Conservation (phyloP, 2,113 vertebrate genomes). For the Montifringilla adamsi region DNA sequence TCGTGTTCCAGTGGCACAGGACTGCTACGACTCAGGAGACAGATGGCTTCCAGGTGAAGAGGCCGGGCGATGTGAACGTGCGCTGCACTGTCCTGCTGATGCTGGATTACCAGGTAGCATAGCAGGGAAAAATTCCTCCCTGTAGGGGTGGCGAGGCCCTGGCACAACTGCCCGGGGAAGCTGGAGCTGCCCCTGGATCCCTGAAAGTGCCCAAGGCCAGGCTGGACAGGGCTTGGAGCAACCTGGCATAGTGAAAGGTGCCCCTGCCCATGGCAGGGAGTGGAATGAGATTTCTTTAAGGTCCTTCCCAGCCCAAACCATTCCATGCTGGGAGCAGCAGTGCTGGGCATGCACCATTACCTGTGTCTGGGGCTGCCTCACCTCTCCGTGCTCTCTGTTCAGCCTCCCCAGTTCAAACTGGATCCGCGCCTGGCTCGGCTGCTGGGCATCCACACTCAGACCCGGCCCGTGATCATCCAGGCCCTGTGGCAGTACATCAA, state of each 20-base stretch:
- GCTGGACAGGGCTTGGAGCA: not conserved
- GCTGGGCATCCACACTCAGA: slow-evolving; percentile 88
- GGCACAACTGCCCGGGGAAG: not conserved
- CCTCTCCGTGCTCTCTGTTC: not conserved
- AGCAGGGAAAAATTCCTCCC: not conserved
- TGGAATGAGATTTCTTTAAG: not conserved
- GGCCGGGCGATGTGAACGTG: slow-evolving; percentile 94
- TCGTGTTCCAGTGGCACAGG: slow-evolving; percentile 89
- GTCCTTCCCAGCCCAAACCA: not conserved
- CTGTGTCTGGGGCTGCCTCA: not conserved
- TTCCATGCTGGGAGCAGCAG: not conserved
- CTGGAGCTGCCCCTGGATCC: not conserved
- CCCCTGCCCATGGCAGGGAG: not conserved
- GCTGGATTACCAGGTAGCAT: slow-evolving; percentile 93
- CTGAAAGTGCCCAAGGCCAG: not conserved
- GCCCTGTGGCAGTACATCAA: slow-evolving; percentile 91
- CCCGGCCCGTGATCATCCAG: slow-evolving; percentile 88
- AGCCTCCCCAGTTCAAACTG: slow-evolving; percentile 87
- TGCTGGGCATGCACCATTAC: fast-evolving
- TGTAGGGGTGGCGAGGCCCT: fast-evolving
- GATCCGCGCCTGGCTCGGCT: slow-evolving; percentile 87
- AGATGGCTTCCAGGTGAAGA: slow-evolving; percentile 98
- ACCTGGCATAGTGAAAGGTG: fast-evolving
- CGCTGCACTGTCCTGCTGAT: slow-evolving; percentile 98
- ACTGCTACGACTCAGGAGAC: slow-evolving; percentile 99